phyloP scores from a whole-genome alignment of 2,888 invertebrate species.

The Baronia brevicornis region DNA sequence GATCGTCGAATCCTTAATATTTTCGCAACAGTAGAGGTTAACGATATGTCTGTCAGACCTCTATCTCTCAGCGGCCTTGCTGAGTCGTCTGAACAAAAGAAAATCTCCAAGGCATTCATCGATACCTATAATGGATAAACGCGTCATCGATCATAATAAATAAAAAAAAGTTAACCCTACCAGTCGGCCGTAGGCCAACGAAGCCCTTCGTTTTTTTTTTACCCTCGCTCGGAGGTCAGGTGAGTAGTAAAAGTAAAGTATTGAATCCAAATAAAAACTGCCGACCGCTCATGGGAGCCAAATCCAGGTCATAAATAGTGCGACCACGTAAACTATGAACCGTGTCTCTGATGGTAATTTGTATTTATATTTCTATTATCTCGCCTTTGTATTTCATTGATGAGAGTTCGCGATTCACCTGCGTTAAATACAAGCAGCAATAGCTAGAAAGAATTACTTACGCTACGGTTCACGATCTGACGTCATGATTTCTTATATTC shows the following conservation, averaged over 20 bases:
- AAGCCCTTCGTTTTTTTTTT: conserved; percentile 43
- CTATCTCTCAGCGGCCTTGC: no score
- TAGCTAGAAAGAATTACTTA: no score
- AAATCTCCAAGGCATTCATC: conserved; percentile 10
- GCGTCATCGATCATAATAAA: conserved; percentile 20
- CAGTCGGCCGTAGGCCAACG: conserved; percentile 35
- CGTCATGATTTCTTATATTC: no score
- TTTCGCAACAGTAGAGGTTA: no score
- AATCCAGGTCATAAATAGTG: conserved; percentile 57
- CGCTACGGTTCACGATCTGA: no score
- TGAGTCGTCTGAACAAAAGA: conserved; percentile 1
- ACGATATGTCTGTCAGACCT: no score
- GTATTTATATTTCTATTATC: background rate
- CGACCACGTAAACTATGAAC: conserved; percentile 27
- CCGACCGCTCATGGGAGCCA: conserved; percentile 44
- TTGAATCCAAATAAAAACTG: conserved; percentile 47
- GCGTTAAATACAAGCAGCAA: no score
- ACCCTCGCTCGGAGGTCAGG: conserved; percentile 52
- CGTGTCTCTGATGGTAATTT: background rate
- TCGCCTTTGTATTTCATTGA: background rate
- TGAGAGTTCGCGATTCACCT: no score
- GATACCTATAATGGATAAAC: conserved; percentile 19
- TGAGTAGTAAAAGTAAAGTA: conserved; percentile 56
- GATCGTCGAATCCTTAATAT: no score
- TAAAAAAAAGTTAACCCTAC: conserved; percentile 24